Evolutionary conservation across 2,113 vertebrate species (phyloP), one percentile per base, ranked within the genome.

Genomic region (Pterocles gutturalis): DNA sequence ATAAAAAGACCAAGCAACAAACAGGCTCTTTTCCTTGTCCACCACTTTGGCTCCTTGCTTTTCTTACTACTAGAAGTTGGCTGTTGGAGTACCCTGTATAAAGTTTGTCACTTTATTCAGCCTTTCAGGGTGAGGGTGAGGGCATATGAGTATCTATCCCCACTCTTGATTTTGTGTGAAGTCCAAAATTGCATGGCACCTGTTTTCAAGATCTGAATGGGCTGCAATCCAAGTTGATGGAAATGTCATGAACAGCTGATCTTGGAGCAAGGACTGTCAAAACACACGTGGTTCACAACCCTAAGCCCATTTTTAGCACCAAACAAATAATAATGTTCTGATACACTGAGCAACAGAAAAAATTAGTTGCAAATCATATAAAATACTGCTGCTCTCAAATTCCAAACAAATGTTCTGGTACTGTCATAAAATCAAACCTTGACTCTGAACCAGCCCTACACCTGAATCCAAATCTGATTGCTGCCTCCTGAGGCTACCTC

Each of bases 181-280:
- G 79, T 89, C 91, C 89, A 96, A 83, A 90, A 58, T 7, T 28
- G 16, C 36, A 28, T 55, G 65, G 55, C 93, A 96, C 86, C 89
- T 96, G 93, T 95, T 94, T 90, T 77, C 67, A 70, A 57, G 60
- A 60, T 95, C 69, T 71, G 34, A n/a, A 67, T 89, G 83, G 91
- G 87, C 91, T 64, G 55, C 51, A 64, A 7, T 94, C 91, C 83
- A 91, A 94, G 72, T 51, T 89, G 80, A 84, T 91, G 72, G 80
- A 92, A 93, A 87, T 84, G 89, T 95, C 69, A 65, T 7, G 72
- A 92, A 70, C 93, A 96, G 86, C 93, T 96, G 94, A 96, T 92
- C 93, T 78, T 73, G 83, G 86, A 89, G 67, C 36, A 81, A 75
- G 25, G 36, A 38, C 91, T 95, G 67, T 83, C 77, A 89, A 84